Conservation (phyloP, 2,113 vertebrate genomes). For the Hypomesus transpacificus region DNA sequence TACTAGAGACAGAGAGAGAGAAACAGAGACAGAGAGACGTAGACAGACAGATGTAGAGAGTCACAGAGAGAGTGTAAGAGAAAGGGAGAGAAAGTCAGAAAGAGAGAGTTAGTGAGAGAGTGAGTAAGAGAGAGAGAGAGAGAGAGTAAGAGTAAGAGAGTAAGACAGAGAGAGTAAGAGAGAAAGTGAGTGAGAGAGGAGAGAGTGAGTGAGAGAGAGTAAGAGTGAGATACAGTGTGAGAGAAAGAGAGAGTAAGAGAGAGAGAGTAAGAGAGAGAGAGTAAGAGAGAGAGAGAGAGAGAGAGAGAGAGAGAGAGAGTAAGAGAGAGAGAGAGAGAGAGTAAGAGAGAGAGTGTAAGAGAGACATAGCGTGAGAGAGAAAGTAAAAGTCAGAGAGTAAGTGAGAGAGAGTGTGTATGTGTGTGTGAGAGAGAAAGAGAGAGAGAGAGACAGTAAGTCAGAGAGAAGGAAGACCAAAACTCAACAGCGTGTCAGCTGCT, state of each 20-base stretch:
- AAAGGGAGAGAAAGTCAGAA: no score
- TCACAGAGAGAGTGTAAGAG: background rate
- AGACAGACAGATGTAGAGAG: no score
- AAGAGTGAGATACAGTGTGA: background rate
- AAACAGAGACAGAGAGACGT: background rate
- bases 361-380: background rate
- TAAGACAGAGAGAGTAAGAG: background rate
- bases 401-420: background rate
- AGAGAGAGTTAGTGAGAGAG: background rate
- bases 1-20: constrained; percentile 7
- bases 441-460: background rate
- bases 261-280: constrained; percentile 26
- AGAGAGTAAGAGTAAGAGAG: constrained; percentile 16
- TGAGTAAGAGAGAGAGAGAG: background rate
- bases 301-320: background rate
- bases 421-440: constrained; percentile 29
- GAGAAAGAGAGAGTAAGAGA: background rate
- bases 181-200: background rate
- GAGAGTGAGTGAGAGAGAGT: constrained; percentile 11
- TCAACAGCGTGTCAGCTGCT: constrained; percentile 37
- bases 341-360: constrained; percentile 10
- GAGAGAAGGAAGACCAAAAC: constrained; percentile 28
- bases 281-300: background rate
- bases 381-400: background rate
- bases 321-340: background rate